These are phyloP conservation scores for Sphaeridia pumilis DNA, from an alignment of 2,888 invertebrate genomes.

Conservation along the genomic window DNA sequence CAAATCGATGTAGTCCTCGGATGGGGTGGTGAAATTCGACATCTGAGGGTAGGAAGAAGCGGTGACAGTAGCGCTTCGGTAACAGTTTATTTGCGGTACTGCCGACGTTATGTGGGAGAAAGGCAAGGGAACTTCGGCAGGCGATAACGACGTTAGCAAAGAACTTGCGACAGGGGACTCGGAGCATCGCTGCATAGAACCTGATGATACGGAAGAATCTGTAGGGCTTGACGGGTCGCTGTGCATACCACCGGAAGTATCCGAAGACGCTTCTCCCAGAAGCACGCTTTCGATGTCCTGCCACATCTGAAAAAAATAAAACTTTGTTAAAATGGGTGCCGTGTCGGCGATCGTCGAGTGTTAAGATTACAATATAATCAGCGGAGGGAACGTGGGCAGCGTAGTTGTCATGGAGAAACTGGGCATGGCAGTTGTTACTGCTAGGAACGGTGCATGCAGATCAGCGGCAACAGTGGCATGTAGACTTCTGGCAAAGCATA, in stretches of 20 bases:
- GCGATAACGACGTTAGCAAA: constrained; percentile 15
- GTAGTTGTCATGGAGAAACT: too few relatives aligned
- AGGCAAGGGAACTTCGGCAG: constrained; percentile 5
- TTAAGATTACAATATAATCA: too few relatives aligned
- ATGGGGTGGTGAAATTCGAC: constrained; percentile 17
- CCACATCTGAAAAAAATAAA: constrained; percentile 41
- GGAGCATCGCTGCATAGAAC: constrained; percentile 31
- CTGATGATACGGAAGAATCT: constrained; percentile 31
- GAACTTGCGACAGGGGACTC: constrained; percentile 23
- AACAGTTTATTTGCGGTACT: constrained; percentile 5
- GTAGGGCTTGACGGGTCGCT: constrained; percentile 35
- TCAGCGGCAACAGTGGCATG: too few relatives aligned
- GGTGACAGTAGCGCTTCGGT: constrained; percentile 18
- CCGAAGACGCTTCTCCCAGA: constrained; percentile 38
- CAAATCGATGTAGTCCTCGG: constrained; percentile 41
- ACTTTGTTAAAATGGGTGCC: neutral
- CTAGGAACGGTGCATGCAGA: too few relatives aligned
- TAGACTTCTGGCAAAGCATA: too few relatives aligned
- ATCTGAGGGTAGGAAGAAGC: constrained; percentile 19
- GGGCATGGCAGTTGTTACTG: too few relatives aligned
- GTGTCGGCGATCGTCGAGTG: too few relatives aligned
- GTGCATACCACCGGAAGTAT: constrained; percentile 30
- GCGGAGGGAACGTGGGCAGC: too few relatives aligned
- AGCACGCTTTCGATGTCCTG: constrained; percentile 43
- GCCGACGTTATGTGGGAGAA: neutral